phyloP scores from a whole-genome alignment of 1,140 invertebrate species.

The Heliconius hewitsoni region DNA sequence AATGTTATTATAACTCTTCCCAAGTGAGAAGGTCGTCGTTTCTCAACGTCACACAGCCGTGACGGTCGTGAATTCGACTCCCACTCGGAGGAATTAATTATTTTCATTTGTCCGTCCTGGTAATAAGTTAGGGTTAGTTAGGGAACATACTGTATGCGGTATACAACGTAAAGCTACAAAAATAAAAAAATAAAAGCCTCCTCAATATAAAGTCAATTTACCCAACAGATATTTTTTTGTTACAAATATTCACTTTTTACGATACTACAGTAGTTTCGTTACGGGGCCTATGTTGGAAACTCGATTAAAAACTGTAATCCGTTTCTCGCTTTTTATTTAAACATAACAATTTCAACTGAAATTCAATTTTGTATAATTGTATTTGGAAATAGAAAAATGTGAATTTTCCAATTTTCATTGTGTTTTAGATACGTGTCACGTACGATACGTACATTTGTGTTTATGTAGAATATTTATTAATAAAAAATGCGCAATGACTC shows the following conservation, averaged over 20 bases:
- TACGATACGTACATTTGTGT: neutral
- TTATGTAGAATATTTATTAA: neutral
- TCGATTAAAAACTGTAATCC: slow-evolving; percentile 15
- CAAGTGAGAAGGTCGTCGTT: no score
- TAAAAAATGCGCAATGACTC: neutral
- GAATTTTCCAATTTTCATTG: neutral
- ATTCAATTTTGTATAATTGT: slow-evolving; percentile 6
- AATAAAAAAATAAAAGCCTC: neutral
- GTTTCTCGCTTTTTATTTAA: slow-evolving; percentile 11
- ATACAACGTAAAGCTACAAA: no score
- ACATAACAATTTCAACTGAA: slow-evolving; percentile 12
- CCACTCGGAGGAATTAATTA: no score
- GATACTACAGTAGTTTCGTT: slow-evolving; percentile 10
- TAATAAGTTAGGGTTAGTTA: no score
- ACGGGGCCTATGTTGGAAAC: slow-evolving; percentile 9
- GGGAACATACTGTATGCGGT: no score
- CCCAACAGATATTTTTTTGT: slow-evolving; percentile 11
- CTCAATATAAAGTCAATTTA: neutral
- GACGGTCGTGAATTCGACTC: no score
- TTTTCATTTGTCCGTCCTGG: no score
- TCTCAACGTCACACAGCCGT: no score
- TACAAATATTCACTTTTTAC: slow-evolving; percentile 13
- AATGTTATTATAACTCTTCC: no score
- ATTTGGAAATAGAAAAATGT: slow-evolving; percentile 9
- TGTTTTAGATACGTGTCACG: slow-evolving; percentile 9